Evolutionary conservation across 2,888 invertebrate species (phyloP).

Genomic region (Belgica antarctica): DNA sequence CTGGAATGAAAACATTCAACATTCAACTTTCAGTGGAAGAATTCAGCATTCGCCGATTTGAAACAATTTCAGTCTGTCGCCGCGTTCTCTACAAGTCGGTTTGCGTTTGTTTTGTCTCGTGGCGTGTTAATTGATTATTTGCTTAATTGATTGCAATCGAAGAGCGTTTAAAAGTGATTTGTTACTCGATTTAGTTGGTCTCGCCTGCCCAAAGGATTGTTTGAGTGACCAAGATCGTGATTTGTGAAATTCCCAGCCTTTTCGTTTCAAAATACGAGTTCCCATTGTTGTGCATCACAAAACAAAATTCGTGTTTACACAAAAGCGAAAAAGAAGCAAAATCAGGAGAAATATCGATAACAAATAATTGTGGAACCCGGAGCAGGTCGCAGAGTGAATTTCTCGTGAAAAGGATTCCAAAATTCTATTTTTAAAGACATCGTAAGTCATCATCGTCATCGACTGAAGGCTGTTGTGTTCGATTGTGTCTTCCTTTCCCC

Average conservation of each 20-base stretch:
- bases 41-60: too few relatives aligned
- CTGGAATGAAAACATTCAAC: too few relatives aligned
- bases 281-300: background rate
- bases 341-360: slow-evolving; percentile 1
- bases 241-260: background rate
- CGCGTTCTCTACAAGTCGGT: too few relatives aligned
- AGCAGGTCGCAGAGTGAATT: background rate
- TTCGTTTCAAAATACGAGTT: slow-evolving; percentile 7
- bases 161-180: too few relatives aligned
- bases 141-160: too few relatives aligned
- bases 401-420: background rate
- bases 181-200: too few relatives aligned
- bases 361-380: background rate
- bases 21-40: too few relatives aligned
- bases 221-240: too few relatives aligned
- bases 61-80: too few relatives aligned
- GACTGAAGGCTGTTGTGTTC: background rate
- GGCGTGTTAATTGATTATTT: too few relatives aligned
- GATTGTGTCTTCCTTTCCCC: slow-evolving; percentile 3
- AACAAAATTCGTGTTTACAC: background rate
- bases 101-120: too few relatives aligned
- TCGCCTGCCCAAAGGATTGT: too few relatives aligned
- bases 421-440: background rate
- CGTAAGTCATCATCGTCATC: background rate
- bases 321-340: background rate